Conservation (phyloP, 2,797 vertebrate species). For the Melopsittacus undulatus region DNA sequence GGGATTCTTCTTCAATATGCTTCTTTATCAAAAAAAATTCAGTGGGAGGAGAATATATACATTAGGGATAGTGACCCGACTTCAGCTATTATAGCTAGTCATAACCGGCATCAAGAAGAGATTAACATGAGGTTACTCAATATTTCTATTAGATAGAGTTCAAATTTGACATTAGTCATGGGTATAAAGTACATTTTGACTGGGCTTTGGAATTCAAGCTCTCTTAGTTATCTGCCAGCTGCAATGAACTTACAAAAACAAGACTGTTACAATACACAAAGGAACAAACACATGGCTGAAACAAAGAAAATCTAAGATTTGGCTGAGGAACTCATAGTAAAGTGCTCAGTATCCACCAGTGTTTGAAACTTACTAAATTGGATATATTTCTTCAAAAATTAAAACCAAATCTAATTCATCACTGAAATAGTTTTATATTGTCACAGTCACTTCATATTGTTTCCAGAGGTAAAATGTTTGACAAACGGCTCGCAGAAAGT, state of each 20-base stretch:
- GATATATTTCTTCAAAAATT: not conserved
- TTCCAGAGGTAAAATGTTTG: not conserved
- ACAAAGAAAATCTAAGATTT: constrained; percentile 37
- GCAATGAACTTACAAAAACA: constrained; percentile 57
- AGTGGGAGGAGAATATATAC: not conserved
- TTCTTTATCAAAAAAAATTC: constrained; percentile 26
- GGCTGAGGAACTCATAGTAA: not conserved
- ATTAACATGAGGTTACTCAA: constrained; percentile 65
- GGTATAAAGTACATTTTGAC: constrained; percentile 70
- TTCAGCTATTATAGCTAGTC: constrained; percentile 28
- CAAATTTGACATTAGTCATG: constrained; percentile 70
- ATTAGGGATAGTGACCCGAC: constrained; percentile 29
- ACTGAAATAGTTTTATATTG: not conserved
- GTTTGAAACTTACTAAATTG: constrained; percentile 5
- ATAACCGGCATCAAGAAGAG: constrained; percentile 47
- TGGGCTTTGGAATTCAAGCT: constrained; percentile 57
- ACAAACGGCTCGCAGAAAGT: not conserved
- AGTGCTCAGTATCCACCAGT: not conserved
- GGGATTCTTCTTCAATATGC: not conserved
- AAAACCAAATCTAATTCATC: not conserved
- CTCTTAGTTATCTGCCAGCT: constrained; percentile 53
- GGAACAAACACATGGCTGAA: constrained; percentile 38
- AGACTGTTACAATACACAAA: constrained; percentile 15
- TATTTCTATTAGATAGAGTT: constrained; percentile 69
- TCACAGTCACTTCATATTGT: not conserved